Evolutionary conservation across 2,888 invertebrate genomes (phyloP).

Genomic region (Calameuta idolon): DNA sequence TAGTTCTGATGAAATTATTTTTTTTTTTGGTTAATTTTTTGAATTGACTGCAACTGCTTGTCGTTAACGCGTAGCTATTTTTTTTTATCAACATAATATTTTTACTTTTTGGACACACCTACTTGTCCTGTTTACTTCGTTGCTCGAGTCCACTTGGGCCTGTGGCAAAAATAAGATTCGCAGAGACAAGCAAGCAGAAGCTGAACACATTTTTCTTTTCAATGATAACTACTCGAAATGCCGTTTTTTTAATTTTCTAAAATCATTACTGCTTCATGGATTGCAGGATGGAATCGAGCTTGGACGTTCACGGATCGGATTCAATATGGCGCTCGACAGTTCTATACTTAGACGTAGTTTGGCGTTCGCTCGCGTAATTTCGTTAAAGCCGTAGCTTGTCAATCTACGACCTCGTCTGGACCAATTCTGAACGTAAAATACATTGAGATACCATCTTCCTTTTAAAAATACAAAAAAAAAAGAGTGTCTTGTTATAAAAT

Average conservation of each 20-base stretch:
- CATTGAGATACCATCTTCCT: not conserved
- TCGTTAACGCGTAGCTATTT: not conserved
- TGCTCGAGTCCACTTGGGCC: not conserved
- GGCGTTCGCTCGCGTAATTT: constrained; percentile 26
- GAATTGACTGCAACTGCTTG: not conserved
- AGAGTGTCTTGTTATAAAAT: not conserved
- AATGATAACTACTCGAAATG: not conserved
- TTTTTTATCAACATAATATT: not conserved
- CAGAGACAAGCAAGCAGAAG: not conserved
- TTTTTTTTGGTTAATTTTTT: not conserved
- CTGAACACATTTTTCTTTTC: not conserved
- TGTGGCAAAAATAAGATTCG: not conserved
- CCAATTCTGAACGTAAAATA: constrained; percentile 5
- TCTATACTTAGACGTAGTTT: constrained; percentile 29
- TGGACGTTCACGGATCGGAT: not conserved
- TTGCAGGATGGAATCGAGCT: not conserved
- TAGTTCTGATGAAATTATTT: not conserved
- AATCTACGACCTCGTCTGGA: constrained; percentile 13
- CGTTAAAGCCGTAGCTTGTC: constrained; percentile 22
- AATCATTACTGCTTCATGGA: not conserved
- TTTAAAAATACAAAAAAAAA: not conserved
- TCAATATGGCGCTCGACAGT: constrained; percentile 2
- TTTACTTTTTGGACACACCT: not conserved
- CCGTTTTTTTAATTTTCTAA: not conserved
- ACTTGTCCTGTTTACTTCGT: not conserved